These are phyloP conservation scores for Quadroppia sp. DNA, from an alignment of 2,888 invertebrate genomes.

Conservation along the genomic window DNA sequence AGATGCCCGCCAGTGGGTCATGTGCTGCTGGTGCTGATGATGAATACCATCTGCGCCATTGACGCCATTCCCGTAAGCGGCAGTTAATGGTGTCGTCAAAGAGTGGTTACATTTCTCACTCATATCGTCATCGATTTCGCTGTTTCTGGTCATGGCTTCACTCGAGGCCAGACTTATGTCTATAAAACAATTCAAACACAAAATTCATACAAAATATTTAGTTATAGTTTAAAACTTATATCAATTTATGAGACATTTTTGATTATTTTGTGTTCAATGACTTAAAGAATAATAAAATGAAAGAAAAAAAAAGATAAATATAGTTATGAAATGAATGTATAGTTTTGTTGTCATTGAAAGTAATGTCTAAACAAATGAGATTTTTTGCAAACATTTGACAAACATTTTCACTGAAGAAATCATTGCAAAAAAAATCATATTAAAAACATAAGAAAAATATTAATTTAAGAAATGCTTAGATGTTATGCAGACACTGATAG, in stretches of 20 bases:
- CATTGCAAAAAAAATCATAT: no score
- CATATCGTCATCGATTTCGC: conserved; percentile 37
- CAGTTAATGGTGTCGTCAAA: conserved; percentile 32
- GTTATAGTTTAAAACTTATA: no score
- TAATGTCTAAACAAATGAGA: no score
- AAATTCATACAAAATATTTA: no score
- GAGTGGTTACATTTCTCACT: conserved; percentile 37
- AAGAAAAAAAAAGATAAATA: no score
- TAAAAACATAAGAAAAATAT: conserved; percentile 14
- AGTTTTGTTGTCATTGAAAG: no score
- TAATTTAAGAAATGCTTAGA: background rate
- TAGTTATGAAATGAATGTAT: no score
- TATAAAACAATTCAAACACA: background rate
- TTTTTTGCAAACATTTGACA: no score
- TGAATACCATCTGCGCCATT: conserved; percentile 33
- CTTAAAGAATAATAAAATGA: no score
- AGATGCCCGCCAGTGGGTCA: conserved; percentile 36
- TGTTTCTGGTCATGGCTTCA: conserved; percentile 40
- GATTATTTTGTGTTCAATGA: no score
- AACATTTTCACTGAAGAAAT: no score
- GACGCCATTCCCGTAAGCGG: conserved; percentile 24
- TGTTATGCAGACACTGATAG: background rate
- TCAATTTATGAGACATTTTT: no score
- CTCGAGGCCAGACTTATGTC: conserved; percentile 41
- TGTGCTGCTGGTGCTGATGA: conserved; percentile 37